These are phyloP conservation scores for Neodon shergylaensis DNA, from an alignment of 2,113 vertebrate genomes.

Conservation along the genomic window DNA sequence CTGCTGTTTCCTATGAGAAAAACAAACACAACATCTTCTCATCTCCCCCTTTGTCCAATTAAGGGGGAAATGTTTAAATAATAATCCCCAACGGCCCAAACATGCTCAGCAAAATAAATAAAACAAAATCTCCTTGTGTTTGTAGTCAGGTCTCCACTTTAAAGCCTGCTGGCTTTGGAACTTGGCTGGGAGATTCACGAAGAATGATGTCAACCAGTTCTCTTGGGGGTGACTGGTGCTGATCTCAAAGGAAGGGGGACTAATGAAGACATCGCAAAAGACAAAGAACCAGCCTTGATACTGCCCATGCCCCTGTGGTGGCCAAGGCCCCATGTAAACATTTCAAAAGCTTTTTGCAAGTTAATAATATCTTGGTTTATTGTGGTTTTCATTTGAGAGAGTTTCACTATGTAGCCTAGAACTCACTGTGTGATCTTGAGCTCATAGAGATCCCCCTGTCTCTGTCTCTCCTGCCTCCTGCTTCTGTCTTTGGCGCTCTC, in stretches of 20 bases:
- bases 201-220: fast-evolving
- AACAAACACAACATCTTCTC: not conserved
- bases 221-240: fast-evolving
- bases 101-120: not conserved
- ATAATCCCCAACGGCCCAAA: conserved; percentile 16
- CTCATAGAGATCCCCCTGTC: not conserved
- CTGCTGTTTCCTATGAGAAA: not conserved
- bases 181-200: not conserved
- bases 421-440: not conserved
- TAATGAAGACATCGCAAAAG: too few relatives aligned
- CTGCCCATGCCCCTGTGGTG: not conserved
- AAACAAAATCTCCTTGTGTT: not conserved
- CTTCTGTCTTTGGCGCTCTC: not conserved
- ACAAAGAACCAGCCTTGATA: not conserved
- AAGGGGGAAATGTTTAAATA: conserved; percentile 14
- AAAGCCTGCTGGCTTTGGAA: conserved; percentile 1
- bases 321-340: too few relatives aligned
- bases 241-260: fast-evolving
- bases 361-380: not conserved
- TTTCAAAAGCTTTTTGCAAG: not conserved
- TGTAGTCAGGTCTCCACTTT: conserved; percentile 7
- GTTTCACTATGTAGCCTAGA: not conserved
- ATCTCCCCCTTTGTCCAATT: not conserved
- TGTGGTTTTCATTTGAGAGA: not conserved
- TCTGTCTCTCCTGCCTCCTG: not conserved